Evolutionary conservation across 2,797 vertebrate genomes (phyloP).

Genomic region (Falco columbarius): DNA sequence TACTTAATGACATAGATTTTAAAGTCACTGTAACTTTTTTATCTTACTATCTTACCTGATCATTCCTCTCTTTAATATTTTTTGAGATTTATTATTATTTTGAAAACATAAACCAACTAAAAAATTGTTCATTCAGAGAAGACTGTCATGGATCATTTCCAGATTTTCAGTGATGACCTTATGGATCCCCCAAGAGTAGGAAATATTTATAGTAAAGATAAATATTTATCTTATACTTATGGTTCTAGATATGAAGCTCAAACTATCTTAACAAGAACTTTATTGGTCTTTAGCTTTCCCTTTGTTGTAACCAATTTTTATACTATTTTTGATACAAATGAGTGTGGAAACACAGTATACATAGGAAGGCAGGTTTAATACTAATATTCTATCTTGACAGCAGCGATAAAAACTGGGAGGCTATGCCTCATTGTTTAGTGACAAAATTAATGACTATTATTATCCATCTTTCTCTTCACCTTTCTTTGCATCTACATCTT

Average conservation of each 20-base stretch:
- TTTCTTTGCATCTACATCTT: slow-evolving; percentile 58
- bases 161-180: background rate
- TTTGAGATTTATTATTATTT: background rate
- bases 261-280: background rate
- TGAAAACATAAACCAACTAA: background rate
- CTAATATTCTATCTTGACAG: slow-evolving; percentile 54
- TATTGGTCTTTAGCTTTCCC: background rate
- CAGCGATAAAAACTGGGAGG: slow-evolving; percentile 59
- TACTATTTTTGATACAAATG: slow-evolving; percentile 25
- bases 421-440: slow-evolving; percentile 69
- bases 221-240: background rate
- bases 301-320: background rate
- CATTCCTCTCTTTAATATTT: background rate
- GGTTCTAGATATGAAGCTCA: background rate
- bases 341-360: slow-evolving; percentile 12
- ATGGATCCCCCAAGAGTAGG: background rate
- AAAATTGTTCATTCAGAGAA: background rate
- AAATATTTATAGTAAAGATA: background rate
- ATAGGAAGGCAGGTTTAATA: slow-evolving; percentile 18
- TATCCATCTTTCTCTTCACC: slow-evolving; percentile 62
- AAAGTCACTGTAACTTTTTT: background rate
- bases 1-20: background rate
- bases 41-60: background rate
- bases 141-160: background rate
- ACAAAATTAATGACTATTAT: slow-evolving; percentile 72